Conservation (phyloP, 1,140 invertebrate genomes). For the Cryptotermes secundus region DNA sequence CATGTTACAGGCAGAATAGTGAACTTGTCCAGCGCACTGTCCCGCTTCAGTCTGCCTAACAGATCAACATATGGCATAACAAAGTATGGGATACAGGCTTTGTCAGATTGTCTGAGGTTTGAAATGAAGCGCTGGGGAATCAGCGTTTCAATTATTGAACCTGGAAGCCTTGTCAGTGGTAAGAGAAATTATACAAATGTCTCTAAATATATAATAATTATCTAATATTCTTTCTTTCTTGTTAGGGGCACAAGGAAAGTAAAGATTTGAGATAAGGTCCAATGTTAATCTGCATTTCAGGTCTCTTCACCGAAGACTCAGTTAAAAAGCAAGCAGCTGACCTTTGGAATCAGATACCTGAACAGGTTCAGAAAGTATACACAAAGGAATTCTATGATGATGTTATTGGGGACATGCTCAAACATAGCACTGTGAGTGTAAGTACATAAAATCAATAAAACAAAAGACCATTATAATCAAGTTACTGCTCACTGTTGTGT, state of each 20-base stretch:
- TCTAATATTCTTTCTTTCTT: background rate
- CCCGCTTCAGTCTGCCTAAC: constrained; percentile 42
- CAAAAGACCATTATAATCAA: no score
- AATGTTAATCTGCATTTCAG: constrained; percentile 31
- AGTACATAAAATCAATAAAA: constrained; percentile 12
- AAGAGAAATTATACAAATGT: background rate
- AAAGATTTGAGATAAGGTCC: no score
- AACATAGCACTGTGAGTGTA: constrained; percentile 36
- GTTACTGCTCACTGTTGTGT: no score
- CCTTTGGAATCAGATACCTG: constrained; percentile 27
- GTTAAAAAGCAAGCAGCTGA: constrained; percentile 36
- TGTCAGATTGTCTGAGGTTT: constrained; percentile 49
- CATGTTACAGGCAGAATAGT: constrained; percentile 40
- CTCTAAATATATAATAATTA: background rate
- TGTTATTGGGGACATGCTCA: constrained; percentile 35
- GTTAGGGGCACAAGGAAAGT: no score
- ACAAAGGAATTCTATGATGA: constrained; percentile 27
- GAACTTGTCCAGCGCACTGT: constrained; percentile 40
- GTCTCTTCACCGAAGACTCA: constrained; percentile 39
- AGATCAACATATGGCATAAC: constrained; percentile 47
- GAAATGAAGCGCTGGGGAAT: constrained; percentile 48
- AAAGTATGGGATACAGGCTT: constrained; percentile 51
- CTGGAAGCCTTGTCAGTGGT: constrained; percentile 45
- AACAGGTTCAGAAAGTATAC: constrained; percentile 26
- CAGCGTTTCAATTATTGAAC: constrained; percentile 49